These are phyloP conservation scores for Sorex araneus DNA, from an alignment of 2,113 vertebrate genomes.

Conservation along the genomic window DNA sequence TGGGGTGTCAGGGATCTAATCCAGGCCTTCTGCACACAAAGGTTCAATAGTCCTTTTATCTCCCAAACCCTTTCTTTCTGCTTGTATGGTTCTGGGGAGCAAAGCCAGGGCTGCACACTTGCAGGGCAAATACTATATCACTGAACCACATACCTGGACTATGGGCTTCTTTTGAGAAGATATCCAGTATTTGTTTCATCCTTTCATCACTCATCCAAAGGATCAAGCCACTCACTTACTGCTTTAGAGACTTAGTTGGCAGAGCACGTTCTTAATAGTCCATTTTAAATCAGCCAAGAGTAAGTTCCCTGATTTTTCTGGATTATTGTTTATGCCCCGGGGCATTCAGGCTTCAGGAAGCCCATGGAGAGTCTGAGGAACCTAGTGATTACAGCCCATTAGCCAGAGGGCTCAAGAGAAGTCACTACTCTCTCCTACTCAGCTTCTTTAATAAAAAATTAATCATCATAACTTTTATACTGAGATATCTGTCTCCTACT, in stretches of 20 bases:
- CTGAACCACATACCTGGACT: no score
- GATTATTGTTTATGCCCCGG: neutral
- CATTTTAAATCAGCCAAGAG: constrained; percentile 4
- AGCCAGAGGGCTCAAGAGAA: constrained; percentile 2
- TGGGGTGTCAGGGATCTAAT: no score
- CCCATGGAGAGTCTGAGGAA: neutral
- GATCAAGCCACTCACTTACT: neutral
- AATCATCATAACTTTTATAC: constrained; percentile 1
- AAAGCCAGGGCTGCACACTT: no score
- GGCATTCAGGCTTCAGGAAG: neutral
- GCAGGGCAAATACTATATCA: no score
- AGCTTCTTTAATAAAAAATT: neutral
- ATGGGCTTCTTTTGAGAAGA: constrained; percentile 20
- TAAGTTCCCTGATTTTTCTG: constrained; percentile 21
- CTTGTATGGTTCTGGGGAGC: no score
- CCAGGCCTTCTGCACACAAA: no score
- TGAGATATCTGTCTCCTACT: neutral
- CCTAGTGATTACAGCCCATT: neutral
- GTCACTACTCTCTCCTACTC: neutral
- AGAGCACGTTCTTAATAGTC: neutral
- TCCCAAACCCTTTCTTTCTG: no score
- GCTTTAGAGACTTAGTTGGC: constrained; percentile 7
- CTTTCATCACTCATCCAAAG: constrained; percentile 2
- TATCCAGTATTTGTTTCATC: neutral
- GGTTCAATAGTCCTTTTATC: no score